phyloP scores from a whole-genome alignment of 2,113 vertebrate genomes.

The Oryctolagus cuniculus region mOryCun1.1 NC_091443.1:33028501-33029000 shows the following conservation, averaged over 20 bases:
- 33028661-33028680: not conserved
- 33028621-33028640: not conserved
- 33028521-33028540: not conserved
- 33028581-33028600: not conserved
- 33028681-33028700: not conserved
- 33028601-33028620: not conserved
- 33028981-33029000: not conserved
- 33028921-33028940: not conserved
- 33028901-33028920: not conserved
- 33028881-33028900: not conserved
- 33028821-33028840: no score
- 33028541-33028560: not conserved
- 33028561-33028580: not conserved
- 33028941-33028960: not conserved
- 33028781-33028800: no score
- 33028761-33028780: no score
- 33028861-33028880: no score
- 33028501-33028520: not conserved
- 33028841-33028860: no score
- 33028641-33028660: not conserved
- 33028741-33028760: not conserved
- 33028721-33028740: no score
- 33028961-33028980: not conserved
- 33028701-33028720: no score
- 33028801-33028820: no score